phyloP scores from a whole-genome alignment of 2,113 vertebrate genomes.

The Merops nubicus region DNA sequence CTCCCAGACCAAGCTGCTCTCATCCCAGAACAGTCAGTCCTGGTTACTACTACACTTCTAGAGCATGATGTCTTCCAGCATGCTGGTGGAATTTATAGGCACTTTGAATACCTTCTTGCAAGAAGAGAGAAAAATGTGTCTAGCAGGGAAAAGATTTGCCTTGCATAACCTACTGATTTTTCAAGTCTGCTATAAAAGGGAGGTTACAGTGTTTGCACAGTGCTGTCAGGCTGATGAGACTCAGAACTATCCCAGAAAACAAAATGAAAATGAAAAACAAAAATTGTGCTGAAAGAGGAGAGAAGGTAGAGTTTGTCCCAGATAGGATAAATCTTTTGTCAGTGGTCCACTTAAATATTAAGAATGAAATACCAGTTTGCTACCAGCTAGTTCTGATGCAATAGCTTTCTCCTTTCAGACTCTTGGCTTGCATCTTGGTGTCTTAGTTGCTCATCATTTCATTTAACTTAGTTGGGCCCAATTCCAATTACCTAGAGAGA shows the following conservation, averaged over 20 bases:
- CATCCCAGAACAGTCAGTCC: background rate
- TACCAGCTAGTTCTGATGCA: background rate
- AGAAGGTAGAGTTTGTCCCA: background rate
- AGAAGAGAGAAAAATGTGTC: background rate
- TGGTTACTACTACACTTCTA: background rate
- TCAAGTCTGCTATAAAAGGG: background rate
- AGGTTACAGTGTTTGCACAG: background rate
- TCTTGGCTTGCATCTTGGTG: background rate
- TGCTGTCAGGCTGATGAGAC: background rate
- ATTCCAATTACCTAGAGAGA: background rate
- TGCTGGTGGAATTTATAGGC: background rate
- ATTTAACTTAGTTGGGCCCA: background rate
- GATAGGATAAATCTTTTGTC: background rate
- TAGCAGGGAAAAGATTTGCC: background rate
- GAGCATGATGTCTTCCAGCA: background rate
- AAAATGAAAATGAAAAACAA: background rate
- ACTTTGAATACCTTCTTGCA: background rate
- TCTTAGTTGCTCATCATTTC: background rate
- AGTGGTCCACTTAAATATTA: background rate
- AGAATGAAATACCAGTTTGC: background rate
- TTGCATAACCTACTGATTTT: background rate
- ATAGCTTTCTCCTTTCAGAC: background rate
- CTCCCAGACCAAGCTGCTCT: background rate
- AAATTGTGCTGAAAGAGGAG: background rate
- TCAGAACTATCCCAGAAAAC: background rate